phyloP scores from a whole-genome alignment of 2,888 invertebrate genomes.

The Drosophila macrothrix region DNA sequence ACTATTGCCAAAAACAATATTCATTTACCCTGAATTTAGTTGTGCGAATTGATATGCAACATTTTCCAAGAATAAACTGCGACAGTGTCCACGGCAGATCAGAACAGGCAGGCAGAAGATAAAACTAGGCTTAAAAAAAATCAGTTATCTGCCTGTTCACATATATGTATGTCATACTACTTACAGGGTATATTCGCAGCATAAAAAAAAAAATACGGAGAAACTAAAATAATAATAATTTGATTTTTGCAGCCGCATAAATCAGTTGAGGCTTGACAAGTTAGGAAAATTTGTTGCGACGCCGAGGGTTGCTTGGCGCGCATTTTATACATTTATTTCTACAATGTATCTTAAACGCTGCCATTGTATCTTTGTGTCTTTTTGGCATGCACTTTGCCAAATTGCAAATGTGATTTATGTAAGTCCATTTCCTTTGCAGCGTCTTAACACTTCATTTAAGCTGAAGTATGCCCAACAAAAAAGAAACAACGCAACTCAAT shows the following conservation, averaged over 20 bases:
- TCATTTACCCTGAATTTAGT: background rate
- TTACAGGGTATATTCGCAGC: conserved; percentile 34
- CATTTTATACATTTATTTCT: conserved; percentile 9
- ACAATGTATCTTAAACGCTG: conserved; percentile 45
- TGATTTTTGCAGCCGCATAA: conserved; percentile 70
- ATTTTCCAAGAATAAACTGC: background rate
- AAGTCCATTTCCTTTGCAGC: conserved; percentile 49
- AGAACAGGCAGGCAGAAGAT: background rate
- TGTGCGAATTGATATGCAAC: background rate
- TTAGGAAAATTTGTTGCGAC: conserved; percentile 34
- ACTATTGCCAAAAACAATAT: background rate
- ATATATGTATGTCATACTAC: background rate
- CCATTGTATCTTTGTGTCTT: conserved; percentile 40
- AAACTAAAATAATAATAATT: conserved; percentile 66
- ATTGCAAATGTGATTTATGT: conserved; percentile 77
- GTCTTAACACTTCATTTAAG: conserved; percentile 77
- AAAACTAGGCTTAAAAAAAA: background rate
- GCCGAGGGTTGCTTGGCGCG: conserved; percentile 48
- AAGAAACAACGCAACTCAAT: conserved; percentile 27
- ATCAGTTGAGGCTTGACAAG: conserved; percentile 62
- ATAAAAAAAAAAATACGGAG: background rate
- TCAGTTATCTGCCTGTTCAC: background rate
- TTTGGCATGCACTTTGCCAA: conserved; percentile 74
- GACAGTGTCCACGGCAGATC: background rate
- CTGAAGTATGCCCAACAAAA: conserved; percentile 40